Base-by-base conservation (phyloP, 2,888 invertebrate species). In the Griposia aprilina region DNA sequence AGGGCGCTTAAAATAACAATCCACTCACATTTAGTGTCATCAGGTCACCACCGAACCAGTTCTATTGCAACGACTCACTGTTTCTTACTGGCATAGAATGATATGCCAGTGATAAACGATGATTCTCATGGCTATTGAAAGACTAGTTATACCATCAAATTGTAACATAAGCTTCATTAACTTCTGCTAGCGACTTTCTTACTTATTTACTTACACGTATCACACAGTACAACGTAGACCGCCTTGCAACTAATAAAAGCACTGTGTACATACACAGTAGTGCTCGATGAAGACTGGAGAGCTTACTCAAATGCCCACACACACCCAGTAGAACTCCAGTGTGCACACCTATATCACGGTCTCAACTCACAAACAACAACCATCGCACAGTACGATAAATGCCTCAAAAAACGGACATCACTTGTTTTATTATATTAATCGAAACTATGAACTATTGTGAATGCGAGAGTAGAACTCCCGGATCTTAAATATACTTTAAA, bases 231-330 rank as follows among this genome's bases (percentile, higher is more conserved):
- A 72, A 30, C 26, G 26, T 7, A n/a, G 10, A 50, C 36, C 48
- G n/a, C 13, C 45, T n/a, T 30, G 50, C 76, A 60, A 41, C 36
- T 74, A 60, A 59, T 74, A 74, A 74, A 48, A 75, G 41, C 23
- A 60, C 26, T 26, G 60, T 74, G 59, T 23, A 75, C n/a, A 41
- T 13, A 50, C 60, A 76, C 60, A 23, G 59, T 10, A 23, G 50
- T 48, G 36, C 36, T 77, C 41, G n/a, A 45, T 30, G 68, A 48
- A 48, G n/a, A 55, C 52, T 76, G 52, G 30, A n/a, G 62, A 36
- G 45, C 63, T 63, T 52, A 55, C 55, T 36, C 30, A 36, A 59
- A 36, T 45, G 59, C 48, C 8, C 52, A 67, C 20, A 74, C n/a
- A 50, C 36, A 50, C 57, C 62, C 36, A n/a, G 13, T 23, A 17